phyloP scores from a whole-genome alignment of 1,140 invertebrate species.

The Gonioctena quinquepunctata region DNA sequence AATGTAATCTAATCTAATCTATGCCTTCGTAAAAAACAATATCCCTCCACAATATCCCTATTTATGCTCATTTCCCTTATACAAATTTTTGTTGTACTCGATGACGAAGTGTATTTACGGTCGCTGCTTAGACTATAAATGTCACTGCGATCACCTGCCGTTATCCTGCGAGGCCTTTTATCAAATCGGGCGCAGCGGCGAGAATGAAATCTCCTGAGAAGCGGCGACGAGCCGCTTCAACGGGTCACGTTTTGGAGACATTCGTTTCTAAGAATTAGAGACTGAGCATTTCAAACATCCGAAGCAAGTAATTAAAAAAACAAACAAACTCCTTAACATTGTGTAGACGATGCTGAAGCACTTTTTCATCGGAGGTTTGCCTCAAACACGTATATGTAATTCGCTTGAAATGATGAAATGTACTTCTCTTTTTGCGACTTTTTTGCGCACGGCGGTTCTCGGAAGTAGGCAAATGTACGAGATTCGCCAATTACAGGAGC shows the following conservation, averaged over 20 bases:
- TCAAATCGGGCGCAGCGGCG: not conserved
- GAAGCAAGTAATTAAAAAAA: slow-evolving; percentile 38
- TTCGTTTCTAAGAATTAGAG: slow-evolving; percentile 24
- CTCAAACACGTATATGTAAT: not conserved
- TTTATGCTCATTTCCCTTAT: too few species aligned
- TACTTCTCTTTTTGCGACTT: not conserved
- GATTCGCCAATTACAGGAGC: not conserved
- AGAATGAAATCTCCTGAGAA: not conserved
- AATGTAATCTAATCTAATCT: too few species aligned
- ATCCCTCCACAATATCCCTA: too few species aligned
- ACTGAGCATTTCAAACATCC: slow-evolving; percentile 35
- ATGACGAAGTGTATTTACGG: too few species aligned
- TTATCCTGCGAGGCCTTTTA: not conserved
- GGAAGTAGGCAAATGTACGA: not conserved
- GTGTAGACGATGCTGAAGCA: slow-evolving; percentile 25
- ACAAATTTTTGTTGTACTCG: too few species aligned
- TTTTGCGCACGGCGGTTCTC: not conserved
- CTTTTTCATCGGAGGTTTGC: not conserved
- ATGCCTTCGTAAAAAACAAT: too few species aligned
- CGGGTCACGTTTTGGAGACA: slow-evolving; percentile 11
- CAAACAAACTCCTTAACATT: slow-evolving; percentile 37
- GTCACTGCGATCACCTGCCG: not conserved
- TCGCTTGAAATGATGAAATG: not conserved
- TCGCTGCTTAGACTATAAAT: too few species aligned
- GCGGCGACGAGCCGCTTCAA: not conserved